phyloP scores from a whole-genome alignment of 2,113 vertebrate genomes.

The Equus przewalskii region DNA sequence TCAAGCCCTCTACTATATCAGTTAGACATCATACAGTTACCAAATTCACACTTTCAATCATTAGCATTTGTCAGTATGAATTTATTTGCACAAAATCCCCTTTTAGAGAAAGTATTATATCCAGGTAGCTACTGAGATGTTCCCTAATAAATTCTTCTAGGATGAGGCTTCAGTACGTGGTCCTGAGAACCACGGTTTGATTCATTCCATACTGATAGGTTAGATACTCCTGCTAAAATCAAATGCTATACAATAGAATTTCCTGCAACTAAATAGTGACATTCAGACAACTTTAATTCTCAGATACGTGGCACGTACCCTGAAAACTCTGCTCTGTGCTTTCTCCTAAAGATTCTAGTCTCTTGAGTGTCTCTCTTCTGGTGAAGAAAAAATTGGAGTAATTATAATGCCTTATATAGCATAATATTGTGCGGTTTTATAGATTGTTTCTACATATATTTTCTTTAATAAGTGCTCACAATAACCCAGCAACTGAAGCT shows the following conservation, averaged over 20 bases:
- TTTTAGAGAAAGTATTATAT: slow-evolving; percentile 72
- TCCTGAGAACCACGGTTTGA: slow-evolving; percentile 78
- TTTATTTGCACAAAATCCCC: slow-evolving; percentile 58
- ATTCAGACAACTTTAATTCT: slow-evolving; percentile 82
- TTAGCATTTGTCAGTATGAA: slow-evolving; percentile 49
- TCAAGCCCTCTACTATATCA: slow-evolving; percentile 53
- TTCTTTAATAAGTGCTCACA: background rate
- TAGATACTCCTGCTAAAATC: slow-evolving; percentile 79
- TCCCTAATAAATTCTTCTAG: slow-evolving; percentile 78
- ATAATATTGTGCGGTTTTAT: background rate
- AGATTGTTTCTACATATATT: background rate
- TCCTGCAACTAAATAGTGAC: slow-evolving; percentile 79
- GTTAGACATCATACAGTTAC: background rate
- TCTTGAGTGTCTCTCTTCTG: background rate
- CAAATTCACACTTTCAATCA: slow-evolving; percentile 60
- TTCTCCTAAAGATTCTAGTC: background rate
- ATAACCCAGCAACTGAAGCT: background rate
- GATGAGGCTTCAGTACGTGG: slow-evolving; percentile 64
- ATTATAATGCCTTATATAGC: background rate
- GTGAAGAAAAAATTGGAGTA: slow-evolving; percentile 3
- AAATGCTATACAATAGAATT: slow-evolving; percentile 83
- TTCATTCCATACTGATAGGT: slow-evolving; percentile 75
- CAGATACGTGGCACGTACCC: slow-evolving; percentile 75
- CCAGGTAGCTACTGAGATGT: slow-evolving; percentile 72
- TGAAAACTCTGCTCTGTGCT: slow-evolving; percentile 73